These are phyloP conservation scores for Nomada ruficornis DNA, from an alignment of 2,888 invertebrate genomes.

Conservation along the genomic window DNA sequence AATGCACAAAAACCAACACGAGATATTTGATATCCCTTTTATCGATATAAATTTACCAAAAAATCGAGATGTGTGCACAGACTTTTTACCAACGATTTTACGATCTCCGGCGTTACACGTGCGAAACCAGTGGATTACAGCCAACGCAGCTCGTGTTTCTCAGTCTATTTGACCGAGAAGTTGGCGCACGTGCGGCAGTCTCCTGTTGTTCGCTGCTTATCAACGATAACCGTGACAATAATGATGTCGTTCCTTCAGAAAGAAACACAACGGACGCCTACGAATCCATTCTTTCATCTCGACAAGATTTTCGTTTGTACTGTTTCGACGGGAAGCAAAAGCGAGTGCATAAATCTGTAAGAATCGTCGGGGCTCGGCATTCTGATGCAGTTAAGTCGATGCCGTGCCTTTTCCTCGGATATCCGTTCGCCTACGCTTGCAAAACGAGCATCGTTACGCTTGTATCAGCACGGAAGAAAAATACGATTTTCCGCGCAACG, in stretches of 20 bases:
- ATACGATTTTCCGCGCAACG: conserved; percentile 45
- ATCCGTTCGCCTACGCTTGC: conserved; percentile 39
- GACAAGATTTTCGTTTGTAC: not conserved
- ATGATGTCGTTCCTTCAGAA: conserved; percentile 10
- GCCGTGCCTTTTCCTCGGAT: conserved; percentile 42
- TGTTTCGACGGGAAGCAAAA: not conserved
- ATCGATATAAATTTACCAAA: not conserved
- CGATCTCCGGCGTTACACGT: not conserved
- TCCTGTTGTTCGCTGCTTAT: not conserved
- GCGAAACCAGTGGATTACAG: conserved; percentile 16
- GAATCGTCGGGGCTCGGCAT: conserved; percentile 24
- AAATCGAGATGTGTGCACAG: not conserved
- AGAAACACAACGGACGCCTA: not conserved
- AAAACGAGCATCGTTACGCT: conserved; percentile 70
- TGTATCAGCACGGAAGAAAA: conserved; percentile 69
- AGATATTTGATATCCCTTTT: not conserved
- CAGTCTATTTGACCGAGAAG: conserved; percentile 21
- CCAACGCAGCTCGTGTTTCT: conserved; percentile 5
- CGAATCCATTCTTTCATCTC: no score
- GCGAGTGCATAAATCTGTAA: conserved; percentile 36
- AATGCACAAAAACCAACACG: no score
- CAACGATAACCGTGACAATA: conserved; percentile 25
- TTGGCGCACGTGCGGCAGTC: conserved; percentile 13
- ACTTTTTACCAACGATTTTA: conserved; percentile 10
- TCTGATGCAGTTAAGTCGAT: conserved; percentile 29